phyloP scores from a whole-genome alignment of 2,113 vertebrate genomes.

The Ginglymostoma cirratum region DNA sequence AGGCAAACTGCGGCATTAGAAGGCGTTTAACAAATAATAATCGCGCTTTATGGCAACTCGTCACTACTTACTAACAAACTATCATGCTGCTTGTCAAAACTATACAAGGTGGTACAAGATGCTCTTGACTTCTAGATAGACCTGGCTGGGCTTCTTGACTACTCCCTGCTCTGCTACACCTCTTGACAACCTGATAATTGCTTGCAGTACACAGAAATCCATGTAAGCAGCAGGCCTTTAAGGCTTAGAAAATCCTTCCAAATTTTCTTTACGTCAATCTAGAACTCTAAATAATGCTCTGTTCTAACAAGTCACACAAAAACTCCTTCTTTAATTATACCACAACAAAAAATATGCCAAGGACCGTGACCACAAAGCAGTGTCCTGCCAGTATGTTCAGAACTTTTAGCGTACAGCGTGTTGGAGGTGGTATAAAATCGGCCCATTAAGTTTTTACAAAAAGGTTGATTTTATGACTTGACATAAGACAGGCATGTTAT shows the following conservation, averaged over 20 bases:
- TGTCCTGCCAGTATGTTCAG: background rate
- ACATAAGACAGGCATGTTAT: background rate
- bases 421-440: background rate
- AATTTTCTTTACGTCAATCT: background rate
- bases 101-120: too few relatives aligned
- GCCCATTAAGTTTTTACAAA: background rate
- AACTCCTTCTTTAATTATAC: background rate
- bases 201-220: too few relatives aligned
- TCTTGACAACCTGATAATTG: too few relatives aligned
- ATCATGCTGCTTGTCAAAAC: too few relatives aligned
- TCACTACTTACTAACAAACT: too few relatives aligned
- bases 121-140: too few relatives aligned
- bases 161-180: too few relatives aligned
- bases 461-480: background rate
- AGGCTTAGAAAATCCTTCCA: background rate
- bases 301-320: background rate
- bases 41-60: too few relatives aligned
- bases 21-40: too few relatives aligned
- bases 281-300: background rate
- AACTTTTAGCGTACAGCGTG: background rate
- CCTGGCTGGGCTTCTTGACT: too few relatives aligned
- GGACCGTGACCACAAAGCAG: background rate
- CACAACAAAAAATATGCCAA: background rate
- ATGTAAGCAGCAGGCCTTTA: background rate
- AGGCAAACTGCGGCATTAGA: too few relatives aligned